A percentile compares a stretch with the other conserved stretches of the same genome.
Evolutionary conservation across 1,140 invertebrate genomes (phyloP).

Genomic region (Procambarus virginalis): DNA sequence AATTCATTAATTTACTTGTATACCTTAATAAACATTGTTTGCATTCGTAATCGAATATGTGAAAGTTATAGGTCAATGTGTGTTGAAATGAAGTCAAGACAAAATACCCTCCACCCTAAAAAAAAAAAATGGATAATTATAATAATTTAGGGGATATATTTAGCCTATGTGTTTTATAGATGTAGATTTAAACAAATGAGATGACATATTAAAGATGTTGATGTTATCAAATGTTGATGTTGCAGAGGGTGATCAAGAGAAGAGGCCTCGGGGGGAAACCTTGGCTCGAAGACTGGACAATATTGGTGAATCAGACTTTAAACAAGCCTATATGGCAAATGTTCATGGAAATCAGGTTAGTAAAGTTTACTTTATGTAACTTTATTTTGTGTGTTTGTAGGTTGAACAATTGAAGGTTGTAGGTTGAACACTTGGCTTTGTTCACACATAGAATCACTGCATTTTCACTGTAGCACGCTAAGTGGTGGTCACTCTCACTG

Average conservation of each 20-base stretch:
- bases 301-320: conserved; percentile 65
- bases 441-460: too few relatives aligned
- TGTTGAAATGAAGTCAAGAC: background rate
- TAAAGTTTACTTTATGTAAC: background rate
- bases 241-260: background rate
- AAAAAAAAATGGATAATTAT: background rate
- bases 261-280: conserved; percentile 12
- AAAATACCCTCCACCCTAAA: background rate
- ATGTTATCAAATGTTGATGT: background rate
- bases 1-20: too few relatives aligned
- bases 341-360: conserved; percentile 66
- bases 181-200: background rate
- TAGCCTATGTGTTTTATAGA: too few relatives aligned
- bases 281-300: conserved; percentile 52
- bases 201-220: background rate
- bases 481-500: too few relatives aligned
- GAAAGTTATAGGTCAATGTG: too few relatives aligned
- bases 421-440: too few relatives aligned
- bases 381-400: too few relatives aligned
- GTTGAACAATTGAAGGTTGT: too few relatives aligned
- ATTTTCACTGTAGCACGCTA: too few relatives aligned
- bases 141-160: too few relatives aligned
- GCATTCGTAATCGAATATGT: too few relatives aligned
- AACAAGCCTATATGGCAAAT: conserved; percentile 66
- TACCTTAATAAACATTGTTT: too few relatives aligned